These are phyloP conservation scores for Eupithecia vulgata DNA, from an alignment of 2,888 invertebrate genomes.

Conservation along the genomic window DNA sequence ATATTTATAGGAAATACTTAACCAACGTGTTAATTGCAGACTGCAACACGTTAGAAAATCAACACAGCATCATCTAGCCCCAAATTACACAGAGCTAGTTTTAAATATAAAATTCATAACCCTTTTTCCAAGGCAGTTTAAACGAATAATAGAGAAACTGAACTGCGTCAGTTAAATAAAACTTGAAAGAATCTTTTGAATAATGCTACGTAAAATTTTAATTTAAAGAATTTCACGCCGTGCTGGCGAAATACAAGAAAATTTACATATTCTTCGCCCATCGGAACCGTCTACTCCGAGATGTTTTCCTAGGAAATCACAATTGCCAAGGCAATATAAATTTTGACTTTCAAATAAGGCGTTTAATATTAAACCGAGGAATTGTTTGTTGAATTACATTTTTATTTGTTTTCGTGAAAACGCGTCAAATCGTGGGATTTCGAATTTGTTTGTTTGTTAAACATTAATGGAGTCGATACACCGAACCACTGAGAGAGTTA, in stretches of 20 bases:
- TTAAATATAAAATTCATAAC: too few species aligned
- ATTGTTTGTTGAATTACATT: constrained; percentile 1
- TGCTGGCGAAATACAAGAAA: not conserved
- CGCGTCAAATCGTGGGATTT: not conserved
- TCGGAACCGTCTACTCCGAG: not conserved
- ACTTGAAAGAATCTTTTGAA: not conserved
- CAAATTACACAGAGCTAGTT: too few species aligned
- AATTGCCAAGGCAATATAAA: constrained; percentile 34
- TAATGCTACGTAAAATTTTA: not conserved
- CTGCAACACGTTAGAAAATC: too few species aligned
- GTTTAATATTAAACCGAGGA: constrained; percentile 22
- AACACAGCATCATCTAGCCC: too few species aligned
- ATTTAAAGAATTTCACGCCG: not conserved
- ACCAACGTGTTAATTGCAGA: too few species aligned
- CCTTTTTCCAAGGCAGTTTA: too few species aligned
- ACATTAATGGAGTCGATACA: not conserved
- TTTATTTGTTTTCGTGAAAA: not conserved
- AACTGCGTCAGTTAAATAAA: not conserved
- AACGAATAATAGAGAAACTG: too few species aligned
- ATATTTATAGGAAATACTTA: too few species aligned
- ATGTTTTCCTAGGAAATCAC: constrained; percentile 29
- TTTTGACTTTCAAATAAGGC: constrained; percentile 34
- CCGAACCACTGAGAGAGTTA: not conserved
- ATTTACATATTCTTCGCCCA: not conserved
- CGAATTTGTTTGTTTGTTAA: not conserved